A percentile compares a stretch with the other conserved stretches of the same genome.
Conservation (phyloP, 2,113 vertebrate genomes). For the Xenotilapia longispinis region DNA sequence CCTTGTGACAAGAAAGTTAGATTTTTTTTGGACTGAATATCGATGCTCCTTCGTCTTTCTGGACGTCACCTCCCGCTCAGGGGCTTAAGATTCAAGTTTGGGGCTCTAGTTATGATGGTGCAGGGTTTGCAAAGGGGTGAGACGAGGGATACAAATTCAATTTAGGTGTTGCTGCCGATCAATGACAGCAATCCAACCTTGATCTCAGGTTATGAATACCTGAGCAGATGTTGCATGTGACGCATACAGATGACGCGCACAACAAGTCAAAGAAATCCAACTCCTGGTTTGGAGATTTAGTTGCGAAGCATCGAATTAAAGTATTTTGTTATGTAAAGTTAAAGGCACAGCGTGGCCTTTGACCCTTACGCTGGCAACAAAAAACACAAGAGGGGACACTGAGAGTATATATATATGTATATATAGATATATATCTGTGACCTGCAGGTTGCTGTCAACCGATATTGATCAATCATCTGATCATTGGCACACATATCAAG, state of each 20-base stretch:
- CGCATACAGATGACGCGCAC: slow-evolving; percentile 26
- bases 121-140: slow-evolving; percentile 25
- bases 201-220: slow-evolving; percentile 71
- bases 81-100: slow-evolving; percentile 27
- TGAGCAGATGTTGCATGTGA: slow-evolving; percentile 40
- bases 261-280: not conserved
- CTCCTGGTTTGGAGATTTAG: not conserved
- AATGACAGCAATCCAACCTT: slow-evolving; percentile 67
- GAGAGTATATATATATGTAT: not conserved
- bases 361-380: not conserved
- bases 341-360: not conserved
- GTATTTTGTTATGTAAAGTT: not conserved
- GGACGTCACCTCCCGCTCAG: not conserved
- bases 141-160: slow-evolving; percentile 70
- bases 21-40: not conserved
- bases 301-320: not conserved
- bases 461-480: not conserved
- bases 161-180: slow-evolving; percentile 61
- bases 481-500: not conserved
- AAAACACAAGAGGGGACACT: not conserved
- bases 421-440: not conserved
- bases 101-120: not conserved
- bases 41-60: not conserved
- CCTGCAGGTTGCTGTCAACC: not conserved
- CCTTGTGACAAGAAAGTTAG: not conserved